Evolutionary conservation across 2,797 vertebrate species (phyloP).

Genomic region (Labroides dimidiatus): DNA sequence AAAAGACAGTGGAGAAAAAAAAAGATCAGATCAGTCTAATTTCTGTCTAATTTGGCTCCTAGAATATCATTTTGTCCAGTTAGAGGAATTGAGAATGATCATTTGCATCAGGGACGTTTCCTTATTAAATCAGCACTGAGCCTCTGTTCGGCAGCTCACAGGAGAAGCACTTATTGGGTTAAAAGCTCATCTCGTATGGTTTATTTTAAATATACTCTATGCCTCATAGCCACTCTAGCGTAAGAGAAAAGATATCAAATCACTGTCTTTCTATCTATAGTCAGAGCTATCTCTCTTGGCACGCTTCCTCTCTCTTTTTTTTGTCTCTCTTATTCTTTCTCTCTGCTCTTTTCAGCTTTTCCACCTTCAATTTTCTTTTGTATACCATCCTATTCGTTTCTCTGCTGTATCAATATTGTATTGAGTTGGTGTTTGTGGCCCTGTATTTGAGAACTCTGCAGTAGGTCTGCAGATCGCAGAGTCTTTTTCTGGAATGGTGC

Average conservation of each 20-base stretch:
- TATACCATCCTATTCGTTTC: conserved; percentile 72
- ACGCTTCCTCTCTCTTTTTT: conserved; percentile 48
- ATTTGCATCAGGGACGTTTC: conserved; percentile 90
- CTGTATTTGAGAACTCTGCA: conserved; percentile 98
- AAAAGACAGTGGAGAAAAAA: conserved; percentile 52
- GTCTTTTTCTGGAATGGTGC: conserved; percentile 99
- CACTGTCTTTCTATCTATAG: conserved; percentile 71
- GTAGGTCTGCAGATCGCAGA: conserved; percentile 97
- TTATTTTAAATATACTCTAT: conserved; percentile 88
- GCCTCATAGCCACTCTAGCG: conserved; percentile 83
- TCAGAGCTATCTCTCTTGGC: conserved; percentile 66
- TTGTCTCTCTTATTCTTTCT: conserved; percentile 52
- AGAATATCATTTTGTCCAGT: conserved; percentile 90
- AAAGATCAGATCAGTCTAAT: conserved; percentile 85
- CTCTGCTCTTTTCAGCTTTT: conserved; percentile 62
- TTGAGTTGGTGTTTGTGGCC: conserved; percentile 96
- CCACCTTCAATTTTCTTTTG: conserved; percentile 79
- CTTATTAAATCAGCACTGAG: conserved; percentile 89
- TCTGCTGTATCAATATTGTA: conserved; percentile 93
- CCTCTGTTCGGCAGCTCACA: conserved; percentile 86
- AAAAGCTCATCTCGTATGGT: conserved; percentile 88
- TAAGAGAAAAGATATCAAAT: conserved; percentile 83
- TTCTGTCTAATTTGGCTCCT: conserved; percentile 88
- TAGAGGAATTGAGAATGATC: conserved; percentile 90
- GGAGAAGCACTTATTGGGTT: conserved; percentile 90